Evolutionary conservation across 53 echinoderm and acorn worm genomes (phyloP), one percentile per base, ranked within the genome.

Genomic region (Zoroaster sp.): DNA sequence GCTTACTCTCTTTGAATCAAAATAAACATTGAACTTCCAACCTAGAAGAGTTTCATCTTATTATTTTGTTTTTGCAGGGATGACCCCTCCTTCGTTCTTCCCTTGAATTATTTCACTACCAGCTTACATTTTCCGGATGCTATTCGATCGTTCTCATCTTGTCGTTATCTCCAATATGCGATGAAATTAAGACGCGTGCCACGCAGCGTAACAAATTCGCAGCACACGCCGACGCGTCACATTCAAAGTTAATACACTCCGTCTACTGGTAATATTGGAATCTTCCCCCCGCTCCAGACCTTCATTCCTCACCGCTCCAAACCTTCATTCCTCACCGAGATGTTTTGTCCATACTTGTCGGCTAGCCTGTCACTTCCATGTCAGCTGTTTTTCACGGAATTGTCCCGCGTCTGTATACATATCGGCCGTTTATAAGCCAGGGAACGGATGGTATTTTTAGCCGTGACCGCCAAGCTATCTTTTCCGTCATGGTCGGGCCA

Each of bases 321-420:
- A 5, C 17, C 30, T 17, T 11, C 54, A 78, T 78, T 78, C 78
- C 78, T 46, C 37, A 14, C 37, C 8, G 40, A 49, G 49, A 83
- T 83, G 70, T 83, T 46, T 47, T 83, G 45, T 49, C 83, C 69
- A 70, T 83, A 70, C 70, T 14, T 75, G 75, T 75, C 75, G 45
- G 47, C 46, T 74, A 74, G 70, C 69, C 51, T 65, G 68, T 82
- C 82, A 82, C 17, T 70, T 67, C 35, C 43, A 18, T 33, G 69
- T 69, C 83, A 83, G 83, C 83, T 83, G 83, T 69, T 83, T n/a
- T 70, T 83, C 82, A 54, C 3, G 28, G 78, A 78, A 78, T 82
- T 33, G 66, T 82, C 66, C 66, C 43, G 32, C 36, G 39, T 80
- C 39, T 66, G 39, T 45, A 54, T 25, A 81, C 67, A 81, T 66